Percentiles rank a stretch among this genome's conserved stretches.
These are phyloP conservation scores for Drosophila erecta DNA, from an alignment of 1,140 invertebrate species.

Conservation along the genomic window DNA sequence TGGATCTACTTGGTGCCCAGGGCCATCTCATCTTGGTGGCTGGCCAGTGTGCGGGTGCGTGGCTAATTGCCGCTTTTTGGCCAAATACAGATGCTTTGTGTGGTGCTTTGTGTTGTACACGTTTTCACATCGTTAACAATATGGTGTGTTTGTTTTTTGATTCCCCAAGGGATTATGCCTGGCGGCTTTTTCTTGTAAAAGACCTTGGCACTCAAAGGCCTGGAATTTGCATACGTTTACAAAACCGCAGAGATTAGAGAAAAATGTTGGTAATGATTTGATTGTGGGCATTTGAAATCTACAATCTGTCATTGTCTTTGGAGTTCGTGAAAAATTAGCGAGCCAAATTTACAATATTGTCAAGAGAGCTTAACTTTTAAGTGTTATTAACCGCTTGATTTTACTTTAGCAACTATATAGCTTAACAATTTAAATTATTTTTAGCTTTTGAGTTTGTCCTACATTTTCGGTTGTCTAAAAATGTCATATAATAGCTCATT, in stretches of 20 bases:
- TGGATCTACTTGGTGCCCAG: slow-evolving; percentile 12
- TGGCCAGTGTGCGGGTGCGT: slow-evolving; percentile 63
- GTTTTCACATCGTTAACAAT: slow-evolving; percentile 76
- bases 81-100: slow-evolving; percentile 61
- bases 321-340: slow-evolving; percentile 35
- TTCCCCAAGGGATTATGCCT: slow-evolving; percentile 25
- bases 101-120: slow-evolving; percentile 68
- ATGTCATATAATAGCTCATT: background rate
- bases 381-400: background rate
- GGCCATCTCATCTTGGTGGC: slow-evolving; percentile 27
- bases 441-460: background rate
- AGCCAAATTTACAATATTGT: slow-evolving; percentile 30
- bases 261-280: slow-evolving; percentile 66
- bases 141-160: slow-evolving; percentile 41
- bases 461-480: background rate
- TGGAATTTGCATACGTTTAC: slow-evolving; percentile 74
- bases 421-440: background rate
- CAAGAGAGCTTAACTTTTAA: slow-evolving; percentile 11
- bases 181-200: slow-evolving; percentile 65
- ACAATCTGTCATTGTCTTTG: slow-evolving; percentile 51
- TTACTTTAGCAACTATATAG: background rate
- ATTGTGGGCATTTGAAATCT: slow-evolving; percentile 69
- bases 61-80: slow-evolving; percentile 68
- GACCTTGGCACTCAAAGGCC: slow-evolving; percentile 73
- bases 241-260: slow-evolving; percentile 45